phyloP scores from a whole-genome alignment of 2,113 vertebrate genomes.

The Colius striatus region DNA sequence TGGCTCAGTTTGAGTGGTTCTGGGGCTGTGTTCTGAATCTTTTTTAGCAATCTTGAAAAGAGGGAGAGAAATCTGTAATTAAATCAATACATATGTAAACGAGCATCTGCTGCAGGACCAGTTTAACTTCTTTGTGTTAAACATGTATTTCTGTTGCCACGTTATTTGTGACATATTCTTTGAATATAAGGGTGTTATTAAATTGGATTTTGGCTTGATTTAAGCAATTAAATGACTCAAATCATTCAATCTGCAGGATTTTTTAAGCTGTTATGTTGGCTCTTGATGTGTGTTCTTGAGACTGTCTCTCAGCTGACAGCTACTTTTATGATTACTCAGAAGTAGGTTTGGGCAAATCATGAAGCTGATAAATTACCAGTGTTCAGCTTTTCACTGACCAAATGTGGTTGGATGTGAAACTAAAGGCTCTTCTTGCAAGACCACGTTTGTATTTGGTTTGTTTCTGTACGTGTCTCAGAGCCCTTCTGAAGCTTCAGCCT shows the following conservation, averaged over 20 bases:
- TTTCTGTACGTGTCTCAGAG: not conserved
- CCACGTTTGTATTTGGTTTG: not conserved
- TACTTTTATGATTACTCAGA: not conserved
- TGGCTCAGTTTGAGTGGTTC: not conserved
- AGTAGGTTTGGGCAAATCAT: not conserved
- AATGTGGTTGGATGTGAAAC: not conserved
- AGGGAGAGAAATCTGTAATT: conserved; percentile 24
- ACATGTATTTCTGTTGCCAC: not conserved
- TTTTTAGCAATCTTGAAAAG: not conserved
- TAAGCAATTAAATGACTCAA: not conserved
- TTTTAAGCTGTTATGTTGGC: not conserved
- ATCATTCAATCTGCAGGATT: not conserved
- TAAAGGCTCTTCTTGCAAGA: not conserved
- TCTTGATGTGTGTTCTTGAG: not conserved
- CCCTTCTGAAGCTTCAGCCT: not conserved
- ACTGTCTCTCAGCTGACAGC: not conserved
- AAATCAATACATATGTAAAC: conserved; percentile 22
- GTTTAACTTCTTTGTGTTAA: not conserved
- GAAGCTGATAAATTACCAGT: not conserved
- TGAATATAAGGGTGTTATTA: not conserved
- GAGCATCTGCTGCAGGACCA: conserved; percentile 24
- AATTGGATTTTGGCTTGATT: not conserved
- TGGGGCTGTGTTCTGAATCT: not conserved
- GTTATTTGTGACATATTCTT: conserved; percentile 6
- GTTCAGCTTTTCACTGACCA: not conserved